Evolutionary conservation across 53 echinoderm and acorn worm genomes (phyloP), one percentile per base, ranked within the genome.

Genomic region (Crossaster papposus): DNA sequence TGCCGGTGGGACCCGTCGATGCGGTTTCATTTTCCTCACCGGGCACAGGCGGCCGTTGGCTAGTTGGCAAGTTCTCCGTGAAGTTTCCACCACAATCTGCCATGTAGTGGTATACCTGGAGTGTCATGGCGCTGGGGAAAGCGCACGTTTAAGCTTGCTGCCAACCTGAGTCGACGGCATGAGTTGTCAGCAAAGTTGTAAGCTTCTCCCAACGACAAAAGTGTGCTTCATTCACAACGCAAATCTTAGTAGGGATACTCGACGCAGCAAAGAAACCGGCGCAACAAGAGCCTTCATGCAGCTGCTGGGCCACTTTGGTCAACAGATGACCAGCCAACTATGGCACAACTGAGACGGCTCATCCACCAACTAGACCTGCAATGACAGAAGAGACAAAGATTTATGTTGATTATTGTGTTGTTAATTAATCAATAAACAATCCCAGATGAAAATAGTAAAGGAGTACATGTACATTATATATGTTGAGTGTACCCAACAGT

Each of bases 71-170:
- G 51, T 90, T 90, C 89, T 94, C 95, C 29, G 92, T 83, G 78
- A 95, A 91, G 79, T 91, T 93, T 79, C 93, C 93, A 31, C 93
- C 95, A 37, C 91, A 90, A 87, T 95, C 95, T 36, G 95, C 91
- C 76, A 93, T 81, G 92, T 91, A 93, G 51, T 85, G 84, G 64
- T 84, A 89, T 13, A 94, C 92, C 20, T 94, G 91, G 50, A 94
- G 89, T 80, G 94, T 96, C 95, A 95, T 95, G 71, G 37, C 92
- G 83, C 84, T 15, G 24, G 26, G 77, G 54, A 30, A 36, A 62
- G 87, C 87, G 72, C 87, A 77, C 8, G 55, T 75, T 62, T 51
- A 62, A 7, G 36, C 62, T 34, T 50, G 13, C 23, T 85, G 85
- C 35, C 64, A 63, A n/a, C n/a, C n/a, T n/a, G n/a, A n/a, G 29